phyloP scores from a whole-genome alignment of 1,140 invertebrate species.

The Calliphora vicina region DNA sequence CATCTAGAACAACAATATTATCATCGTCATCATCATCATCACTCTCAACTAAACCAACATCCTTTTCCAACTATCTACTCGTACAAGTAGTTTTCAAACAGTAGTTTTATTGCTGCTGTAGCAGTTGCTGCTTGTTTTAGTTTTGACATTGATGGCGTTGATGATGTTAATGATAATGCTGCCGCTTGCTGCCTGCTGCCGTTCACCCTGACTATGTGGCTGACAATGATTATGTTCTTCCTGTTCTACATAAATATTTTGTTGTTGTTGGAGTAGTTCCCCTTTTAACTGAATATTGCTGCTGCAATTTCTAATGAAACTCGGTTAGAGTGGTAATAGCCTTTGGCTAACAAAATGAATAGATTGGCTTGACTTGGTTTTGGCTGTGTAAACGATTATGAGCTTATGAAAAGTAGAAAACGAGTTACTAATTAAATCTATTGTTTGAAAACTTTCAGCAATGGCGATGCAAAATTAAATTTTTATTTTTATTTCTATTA shows the following conservation, averaged over 20 bases:
- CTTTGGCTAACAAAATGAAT: conserved; percentile 23
- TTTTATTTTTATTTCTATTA: not conserved
- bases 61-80: too few species aligned
- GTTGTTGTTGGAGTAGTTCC: not conserved
- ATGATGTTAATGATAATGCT: not conserved
- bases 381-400: conserved; percentile 27
- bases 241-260: not conserved
- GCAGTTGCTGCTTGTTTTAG: not conserved
- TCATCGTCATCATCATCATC: too few species aligned
- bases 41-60: too few species aligned
- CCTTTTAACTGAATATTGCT: not conserved
- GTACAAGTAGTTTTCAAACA: not conserved
- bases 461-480: not conserved
- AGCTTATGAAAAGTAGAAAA: conserved; percentile 32
- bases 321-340: not conserved
- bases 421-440: conserved; percentile 33
- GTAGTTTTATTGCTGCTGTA: not conserved
- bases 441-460: conserved; percentile 7
- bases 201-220: not conserved
- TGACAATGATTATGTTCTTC: conserved; percentile 20
- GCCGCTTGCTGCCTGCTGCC: not conserved
- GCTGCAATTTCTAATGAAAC: not conserved
- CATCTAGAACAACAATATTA: not conserved
- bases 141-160: not conserved
- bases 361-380: conserved; percentile 20